Evolutionary conservation across 1,140 invertebrate genomes (phyloP).

Genomic region (Calephelis nemesis): DNA sequence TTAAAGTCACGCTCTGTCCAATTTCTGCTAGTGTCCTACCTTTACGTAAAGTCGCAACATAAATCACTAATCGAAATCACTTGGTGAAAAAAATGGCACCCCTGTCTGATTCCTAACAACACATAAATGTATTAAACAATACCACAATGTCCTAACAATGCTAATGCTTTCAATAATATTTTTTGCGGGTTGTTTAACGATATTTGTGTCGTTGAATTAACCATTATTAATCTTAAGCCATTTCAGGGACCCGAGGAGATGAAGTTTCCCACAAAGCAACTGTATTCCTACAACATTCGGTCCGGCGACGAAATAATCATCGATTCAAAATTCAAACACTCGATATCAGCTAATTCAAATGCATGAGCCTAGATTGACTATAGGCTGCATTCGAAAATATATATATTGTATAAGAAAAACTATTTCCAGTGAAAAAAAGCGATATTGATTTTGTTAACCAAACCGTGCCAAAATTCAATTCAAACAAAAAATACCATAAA

Average conservation of each 20-base stretch:
- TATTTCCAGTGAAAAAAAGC: background rate
- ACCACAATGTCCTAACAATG: too few relatives aligned
- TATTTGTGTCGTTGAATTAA: background rate
- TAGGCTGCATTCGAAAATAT: constrained; percentile 1
- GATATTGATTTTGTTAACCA: background rate
- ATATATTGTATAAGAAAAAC: background rate
- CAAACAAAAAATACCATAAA: background rate
- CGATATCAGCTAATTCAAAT: constrained; percentile 57
- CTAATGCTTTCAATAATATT: too few relatives aligned
- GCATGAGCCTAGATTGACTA: constrained; percentile 41
- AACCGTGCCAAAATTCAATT: constrained; percentile 3
- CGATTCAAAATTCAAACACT: constrained; percentile 83
- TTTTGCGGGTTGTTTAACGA: too few relatives aligned
- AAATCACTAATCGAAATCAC: too few relatives aligned
- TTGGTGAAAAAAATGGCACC: too few relatives aligned
- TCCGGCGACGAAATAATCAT: constrained; percentile 95
- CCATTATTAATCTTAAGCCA: constrained; percentile 44
- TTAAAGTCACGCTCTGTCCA: too few relatives aligned
- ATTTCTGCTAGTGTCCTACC: too few relatives aligned
- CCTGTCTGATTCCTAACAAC: too few relatives aligned
- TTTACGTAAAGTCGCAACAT: too few relatives aligned
- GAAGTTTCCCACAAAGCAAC: constrained; percentile 90
- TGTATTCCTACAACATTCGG: constrained; percentile 94
- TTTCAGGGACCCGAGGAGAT: constrained; percentile 92
- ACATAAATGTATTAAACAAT: too few relatives aligned